Evolutionary conservation across 1,140 invertebrate species (phyloP), one percentile per base, ranked within the genome.

Genomic region (Stenopsyche tienmushanensis): DNA sequence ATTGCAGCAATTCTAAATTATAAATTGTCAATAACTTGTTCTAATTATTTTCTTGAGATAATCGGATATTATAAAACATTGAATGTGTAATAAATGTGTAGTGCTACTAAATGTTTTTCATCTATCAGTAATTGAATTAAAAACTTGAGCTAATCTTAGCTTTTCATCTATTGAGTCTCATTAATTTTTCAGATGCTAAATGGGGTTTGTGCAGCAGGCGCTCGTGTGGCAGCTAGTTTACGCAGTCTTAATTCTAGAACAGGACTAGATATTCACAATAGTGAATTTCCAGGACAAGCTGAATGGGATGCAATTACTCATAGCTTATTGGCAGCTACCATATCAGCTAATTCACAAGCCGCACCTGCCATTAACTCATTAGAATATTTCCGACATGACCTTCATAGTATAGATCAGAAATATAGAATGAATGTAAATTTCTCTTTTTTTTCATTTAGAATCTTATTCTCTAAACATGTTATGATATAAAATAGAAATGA

Each of bases 121-220:
- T n/a, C n/a, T n/a, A n/a, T n/a, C n/a, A n/a, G n/a, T n/a, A n/a
- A n/a, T n/a, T n/a, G n/a, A n/a, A n/a, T n/a, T n/a, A n/a, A n/a
- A n/a, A n/a, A n/a, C n/a, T n/a, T n/a, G n/a, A n/a, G n/a, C n/a
- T n/a, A n/a, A n/a, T n/a, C n/a, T n/a, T n/a, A n/a, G n/a, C n/a
- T n/a, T n/a, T n/a, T n/a, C n/a, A n/a, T n/a, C n/a, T n/a, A n/a
- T n/a, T n/a, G n/a, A n/a, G n/a, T n/a, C n/a, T n/a, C n/a, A n/a
- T n/a, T n/a, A n/a, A n/a, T n/a, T n/a, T 57, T 57, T 20, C 29
- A 60, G 57, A 47, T 47, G 42, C 10, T 60, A 7, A 60, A 60
- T 47, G 57, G 42, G 10, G 1, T 60, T 13, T 60, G 57, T 18
- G 57, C 44, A 17, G 57, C 57, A 3, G 24, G 57, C 10, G 57